Evolutionary conservation across 2,113 vertebrate genomes (phyloP), one percentile per base, ranked within the genome.

Genomic region (Thinocorus orbignyianus): DNA sequence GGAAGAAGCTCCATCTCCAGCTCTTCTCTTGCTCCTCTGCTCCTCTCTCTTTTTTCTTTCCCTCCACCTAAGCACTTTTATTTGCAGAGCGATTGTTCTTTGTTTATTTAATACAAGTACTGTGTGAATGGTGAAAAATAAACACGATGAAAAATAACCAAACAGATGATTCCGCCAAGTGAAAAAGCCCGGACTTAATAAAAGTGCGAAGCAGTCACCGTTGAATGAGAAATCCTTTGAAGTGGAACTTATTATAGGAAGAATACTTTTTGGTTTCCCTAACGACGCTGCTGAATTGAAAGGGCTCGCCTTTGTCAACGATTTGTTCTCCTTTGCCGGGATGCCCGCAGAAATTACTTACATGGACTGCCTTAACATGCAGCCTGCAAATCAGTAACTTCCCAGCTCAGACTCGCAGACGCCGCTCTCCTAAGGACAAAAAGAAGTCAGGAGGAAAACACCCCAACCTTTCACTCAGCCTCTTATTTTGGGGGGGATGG

Each of bases 261-360:
- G 98, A 99, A 99, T 99, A 99, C 98, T 99, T 99, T 94, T 97
- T 96, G 99, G 99, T 99, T 99, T 99, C 99, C 99, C 98, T 99
- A 99, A 99, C 99, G 98, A 99, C 99, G 99, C 98, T 79, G 98
- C 98, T 99, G 98, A 99, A 99, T 99, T 98, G 99, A 99, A 99
- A 99, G 98, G 98, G 98, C 98, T 95, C 98, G 97, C 98, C 98
- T 99, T 99, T 99, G 99, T 99, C 99, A 98, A 97, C 99, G 99
- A 99, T 99, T 99, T 99, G 99, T 99, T 99, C 99, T 99, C 99
- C 99, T 99, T 99, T 99, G 98, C 99, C 98, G 98, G 98, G 99
- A 98, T 98, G 99, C 98, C 99, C 98, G 98, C 98, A 98, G 98
- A 99, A 99, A 99, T 99, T 98, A 99, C 99, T 99, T 98, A 99